Conservation (phyloP, 2,797 vertebrate genomes). For the Trichosurus vulpecula region DNA sequence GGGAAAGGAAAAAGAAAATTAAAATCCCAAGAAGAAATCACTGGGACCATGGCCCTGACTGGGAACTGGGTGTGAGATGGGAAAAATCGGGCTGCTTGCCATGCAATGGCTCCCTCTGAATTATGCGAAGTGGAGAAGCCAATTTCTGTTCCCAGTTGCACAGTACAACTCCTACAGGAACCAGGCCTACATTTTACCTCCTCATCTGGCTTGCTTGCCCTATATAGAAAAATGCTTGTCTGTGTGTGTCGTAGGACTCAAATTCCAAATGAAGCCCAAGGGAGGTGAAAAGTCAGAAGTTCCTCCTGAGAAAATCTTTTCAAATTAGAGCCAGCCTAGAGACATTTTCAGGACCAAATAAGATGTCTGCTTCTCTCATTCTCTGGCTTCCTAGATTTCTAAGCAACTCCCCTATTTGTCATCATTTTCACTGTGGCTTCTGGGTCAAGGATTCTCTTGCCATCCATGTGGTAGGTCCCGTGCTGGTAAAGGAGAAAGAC, state of each 20-base stretch:
- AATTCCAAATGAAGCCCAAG: conserved; percentile 70
- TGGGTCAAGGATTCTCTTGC: conserved; percentile 19
- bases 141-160: conserved; percentile 56
- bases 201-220: conserved; percentile 68
- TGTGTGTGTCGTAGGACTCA: conserved; percentile 71
- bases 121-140: conserved; percentile 32
- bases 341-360: conserved; percentile 58
- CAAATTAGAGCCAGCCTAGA: conserved; percentile 65
- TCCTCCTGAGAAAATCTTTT: conserved; percentile 57
- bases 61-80: neutral
- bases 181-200: conserved; percentile 70
- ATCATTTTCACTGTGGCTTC: conserved; percentile 46
- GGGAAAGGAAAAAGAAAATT: neutral
- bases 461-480: conserved; percentile 38
- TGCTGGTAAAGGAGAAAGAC: conserved; percentile 29
- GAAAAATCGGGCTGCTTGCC: neutral
- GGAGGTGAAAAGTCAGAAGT: conserved; percentile 57
- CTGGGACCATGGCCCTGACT: neutral
- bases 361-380: conserved; percentile 48
- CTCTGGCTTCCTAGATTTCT: conserved; percentile 47
- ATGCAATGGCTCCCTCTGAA: neutral
- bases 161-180: conserved; percentile 57
- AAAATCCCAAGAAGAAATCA: conserved; percentile 20
- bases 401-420: conserved; percentile 19
- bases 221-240: conserved; percentile 55